phyloP scores from a whole-genome alignment of 2,888 invertebrate species.

The Limnephilus auricula region DNA sequence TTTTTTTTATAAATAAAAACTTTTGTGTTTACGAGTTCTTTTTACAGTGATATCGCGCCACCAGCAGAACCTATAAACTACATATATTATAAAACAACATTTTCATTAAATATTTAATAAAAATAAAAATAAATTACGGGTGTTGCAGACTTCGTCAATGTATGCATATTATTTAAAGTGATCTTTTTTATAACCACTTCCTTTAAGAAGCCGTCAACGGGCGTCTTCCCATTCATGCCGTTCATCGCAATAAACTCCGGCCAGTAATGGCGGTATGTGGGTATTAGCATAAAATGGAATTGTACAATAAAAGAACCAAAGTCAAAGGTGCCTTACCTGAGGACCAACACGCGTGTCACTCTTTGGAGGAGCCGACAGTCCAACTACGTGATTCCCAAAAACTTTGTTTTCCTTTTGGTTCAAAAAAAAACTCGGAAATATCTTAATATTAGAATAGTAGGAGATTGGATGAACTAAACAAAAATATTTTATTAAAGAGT shows the following conservation, averaged over 20 bases:
- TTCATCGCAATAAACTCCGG: background rate
- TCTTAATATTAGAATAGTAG: no score
- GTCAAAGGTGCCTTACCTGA: background rate
- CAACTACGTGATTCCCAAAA: background rate
- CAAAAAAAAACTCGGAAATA: no score
- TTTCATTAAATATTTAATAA: background rate
- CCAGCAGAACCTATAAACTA: background rate
- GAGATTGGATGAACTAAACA: no score
- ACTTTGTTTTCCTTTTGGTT: no score
- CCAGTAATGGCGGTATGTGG: background rate
- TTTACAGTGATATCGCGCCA: background rate
- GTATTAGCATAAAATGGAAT: background rate
- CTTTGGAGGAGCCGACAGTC: background rate
- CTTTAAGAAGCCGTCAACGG: background rate
- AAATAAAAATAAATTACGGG: no score
- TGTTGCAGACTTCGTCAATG: background rate
- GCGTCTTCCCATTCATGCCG: background rate
- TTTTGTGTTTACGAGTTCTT: background rate
- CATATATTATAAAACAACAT: no score
- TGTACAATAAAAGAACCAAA: background rate
- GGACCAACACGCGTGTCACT: background rate
- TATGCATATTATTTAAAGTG: background rate
- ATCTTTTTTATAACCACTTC: background rate
- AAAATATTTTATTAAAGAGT: no score
- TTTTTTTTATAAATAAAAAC: no score